Evolutionary conservation across 53 echinoderm and acorn worm genomes (phyloP).

Genomic region (Patiria pectinifera): DNA sequence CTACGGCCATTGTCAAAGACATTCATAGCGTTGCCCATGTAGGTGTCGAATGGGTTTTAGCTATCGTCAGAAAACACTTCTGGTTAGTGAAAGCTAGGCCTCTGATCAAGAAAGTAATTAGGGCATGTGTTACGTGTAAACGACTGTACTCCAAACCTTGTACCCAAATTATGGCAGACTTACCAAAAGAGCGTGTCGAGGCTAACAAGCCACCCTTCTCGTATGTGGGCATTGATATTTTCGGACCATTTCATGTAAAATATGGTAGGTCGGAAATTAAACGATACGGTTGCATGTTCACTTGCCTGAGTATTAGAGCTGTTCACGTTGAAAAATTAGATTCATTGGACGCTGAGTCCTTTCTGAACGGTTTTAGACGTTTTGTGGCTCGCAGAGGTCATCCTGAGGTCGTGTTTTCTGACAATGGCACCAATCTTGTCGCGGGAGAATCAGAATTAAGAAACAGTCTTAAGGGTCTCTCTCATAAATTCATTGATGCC

Average conservation of each 20-base stretch:
- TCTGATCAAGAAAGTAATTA: slow-evolving; percentile 30
- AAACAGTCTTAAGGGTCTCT: not conserved
- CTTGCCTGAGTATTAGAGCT: slow-evolving; percentile 68
- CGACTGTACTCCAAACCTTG: too few relatives aligned
- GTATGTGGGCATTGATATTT: slow-evolving; percentile 53
- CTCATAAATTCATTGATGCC: not conserved
- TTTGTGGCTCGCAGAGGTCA: slow-evolving; percentile 68
- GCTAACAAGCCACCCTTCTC: slow-evolving; percentile 65
- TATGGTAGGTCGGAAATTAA: slow-evolving; percentile 60
- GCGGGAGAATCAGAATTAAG: not conserved
- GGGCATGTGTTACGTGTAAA: too few relatives aligned
- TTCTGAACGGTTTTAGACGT: slow-evolving; percentile 64
- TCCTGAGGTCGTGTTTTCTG: not conserved
- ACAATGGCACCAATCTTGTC: not conserved
- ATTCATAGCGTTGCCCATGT: not conserved
- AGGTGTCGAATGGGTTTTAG: too few relatives aligned
- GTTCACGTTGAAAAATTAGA: slow-evolving; percentile 63
- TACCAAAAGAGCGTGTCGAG: slow-evolving; percentile 62
- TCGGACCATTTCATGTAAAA: slow-evolving; percentile 60
- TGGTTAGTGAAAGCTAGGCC: slow-evolving; percentile 27
- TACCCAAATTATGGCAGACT: slow-evolving; percentile 49
- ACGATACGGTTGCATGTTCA: slow-evolving; percentile 69
- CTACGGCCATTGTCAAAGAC: slow-evolving; percentile 5
- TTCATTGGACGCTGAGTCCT: slow-evolving; percentile 62
- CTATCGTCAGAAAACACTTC: slow-evolving; percentile 14